Base-by-base conservation (phyloP, 1,140 invertebrate species). In the Grapholita molesta region DNA sequence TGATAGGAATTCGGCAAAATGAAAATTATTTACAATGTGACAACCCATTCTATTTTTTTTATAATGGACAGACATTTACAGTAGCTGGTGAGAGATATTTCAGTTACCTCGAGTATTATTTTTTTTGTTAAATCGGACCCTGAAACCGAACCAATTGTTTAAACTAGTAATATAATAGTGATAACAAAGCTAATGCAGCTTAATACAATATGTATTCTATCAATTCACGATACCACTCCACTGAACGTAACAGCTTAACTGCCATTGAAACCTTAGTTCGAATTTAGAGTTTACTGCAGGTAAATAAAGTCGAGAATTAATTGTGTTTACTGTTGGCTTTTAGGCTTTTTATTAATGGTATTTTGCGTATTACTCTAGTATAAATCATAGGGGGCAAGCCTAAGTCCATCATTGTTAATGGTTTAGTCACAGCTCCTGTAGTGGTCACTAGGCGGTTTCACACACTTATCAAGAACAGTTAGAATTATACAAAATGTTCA, bases 401-500 rank as follows among this genome's bases (percentile, higher is more conserved):
- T 61, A 6, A 30, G 53, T 28, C 24, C 21, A 3, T 28, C 53
- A 57, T 57, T 57, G 53, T 57, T 12, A 5, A 53, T 0, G 4
- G 18, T 6, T n/a, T 32, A 38, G 69, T 66, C 48, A 55, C 8
- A 48, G n/a, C 48, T 5, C 9, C 28, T 18, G 6, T 61, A 53
- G 2, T 35, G 32, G 23, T 12, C 28, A 30, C 4, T 23, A 48
- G 12, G 25, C 15, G 11, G 7, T 33, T 67, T 25, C n/a, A n/a
- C n/a, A n/a, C n/a, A n/a, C n/a, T 42, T 57, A 5, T n/a, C 42
- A 2, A 48, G 5, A 6, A 15, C 18, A 1, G n/a, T n/a, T 28
- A 64, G 4, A 70, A 66, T 33, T 30, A 25, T 32, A 23, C 28
- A 32, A 70, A 55, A 70, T 70, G 69, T 52, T 53, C 0, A 38